Conservation (phyloP, 2,888 invertebrate species). For the Chelonus formosanus region DNA sequence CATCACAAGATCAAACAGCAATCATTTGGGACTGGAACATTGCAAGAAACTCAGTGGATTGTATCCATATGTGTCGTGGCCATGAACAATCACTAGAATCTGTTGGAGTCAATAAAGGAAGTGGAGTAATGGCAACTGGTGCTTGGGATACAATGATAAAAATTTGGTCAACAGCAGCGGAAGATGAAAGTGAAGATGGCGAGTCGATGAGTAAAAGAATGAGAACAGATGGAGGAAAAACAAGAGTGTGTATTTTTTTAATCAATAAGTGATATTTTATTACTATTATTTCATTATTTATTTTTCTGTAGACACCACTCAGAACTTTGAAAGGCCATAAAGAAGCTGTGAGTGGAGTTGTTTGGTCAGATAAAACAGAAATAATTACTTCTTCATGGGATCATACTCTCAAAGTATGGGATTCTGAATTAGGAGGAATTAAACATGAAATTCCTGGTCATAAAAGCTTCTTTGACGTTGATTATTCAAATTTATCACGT, state of each 20-base stretch:
- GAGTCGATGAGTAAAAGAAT: constrained; percentile 71
- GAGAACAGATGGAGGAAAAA: constrained; percentile 69
- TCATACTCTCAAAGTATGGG: constrained; percentile 94
- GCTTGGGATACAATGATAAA: constrained; percentile 93
- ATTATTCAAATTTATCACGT: constrained; percentile 81
- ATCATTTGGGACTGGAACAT: constrained; percentile 91
- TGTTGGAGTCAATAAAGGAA: constrained; percentile 78
- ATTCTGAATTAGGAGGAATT: constrained; percentile 83
- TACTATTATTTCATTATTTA: not conserved
- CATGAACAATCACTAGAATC: constrained; percentile 94
- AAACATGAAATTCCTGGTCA: constrained; percentile 85
- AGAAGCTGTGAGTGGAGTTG: constrained; percentile 85
- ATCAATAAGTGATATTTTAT: not conserved
- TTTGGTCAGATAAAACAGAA: constrained; percentile 83
- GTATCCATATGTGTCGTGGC: constrained; percentile 84
- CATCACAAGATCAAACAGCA: constrained; percentile 91
- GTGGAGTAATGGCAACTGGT: constrained; percentile 79
- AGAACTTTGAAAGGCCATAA: constrained; percentile 91
- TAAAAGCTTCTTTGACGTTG: constrained; percentile 88
- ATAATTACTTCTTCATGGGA: constrained; percentile 93
- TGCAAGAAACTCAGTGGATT: constrained; percentile 77
- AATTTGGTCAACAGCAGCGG: constrained; percentile 79
- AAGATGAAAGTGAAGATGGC: constrained; percentile 68
- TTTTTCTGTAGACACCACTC: constrained; percentile 74
- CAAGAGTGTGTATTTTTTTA: constrained; percentile 66